Evolutionary conservation across 2,113 vertebrate genomes (phyloP), one percentile per base, ranked within the genome.

Genomic region (Rousettus leschenaultii): DNA sequence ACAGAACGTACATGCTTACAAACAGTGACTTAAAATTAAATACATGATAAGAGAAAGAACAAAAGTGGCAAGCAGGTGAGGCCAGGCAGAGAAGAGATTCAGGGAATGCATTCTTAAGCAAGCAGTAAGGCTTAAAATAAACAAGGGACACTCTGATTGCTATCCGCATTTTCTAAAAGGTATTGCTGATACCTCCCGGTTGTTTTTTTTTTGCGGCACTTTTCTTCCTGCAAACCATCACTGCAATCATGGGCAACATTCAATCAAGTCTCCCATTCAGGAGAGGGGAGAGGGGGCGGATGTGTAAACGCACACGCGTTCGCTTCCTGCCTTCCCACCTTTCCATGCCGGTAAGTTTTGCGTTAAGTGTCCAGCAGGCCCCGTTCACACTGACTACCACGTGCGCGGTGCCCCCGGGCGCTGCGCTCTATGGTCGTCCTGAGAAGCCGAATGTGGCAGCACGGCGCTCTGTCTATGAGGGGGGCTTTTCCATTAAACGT

Each of bases 381-480:
- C 6, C n/a, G 38, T 28, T 19, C 57, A 24, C 70, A 82, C 0
- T 35, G 22, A 59, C 10, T 7, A 3, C 0, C 0, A 13, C 35
- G 61, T 0, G n/a, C 57, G 35, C 15, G 48, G 35, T 7, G n/a
- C 24, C 12, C 70, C 61, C 16, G 35, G 28, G 45, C 45, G 3
- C 2, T 57, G 63, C 59, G n/a, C 92, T 26, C 26, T 38, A 30
- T 4, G 80, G 33, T 9, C 2, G 30, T n/a, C n/a, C 28, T 11
- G 3, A 21, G 68, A 80, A 91, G 77, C 40, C 48, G 30, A 75
- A 16, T 6, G 68, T 45, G 79, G 48, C 6, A 24, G 40, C 19
- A 13, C 13, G 2, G 4, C 22, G 4, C 61, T 79, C 55, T 73
- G n/a, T 26, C 28, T 26, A 51, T 28, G 38, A 73, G 28, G n/a